Conservation (phyloP, 1,140 invertebrate species). For the Saccostrea glomerata region DNA sequence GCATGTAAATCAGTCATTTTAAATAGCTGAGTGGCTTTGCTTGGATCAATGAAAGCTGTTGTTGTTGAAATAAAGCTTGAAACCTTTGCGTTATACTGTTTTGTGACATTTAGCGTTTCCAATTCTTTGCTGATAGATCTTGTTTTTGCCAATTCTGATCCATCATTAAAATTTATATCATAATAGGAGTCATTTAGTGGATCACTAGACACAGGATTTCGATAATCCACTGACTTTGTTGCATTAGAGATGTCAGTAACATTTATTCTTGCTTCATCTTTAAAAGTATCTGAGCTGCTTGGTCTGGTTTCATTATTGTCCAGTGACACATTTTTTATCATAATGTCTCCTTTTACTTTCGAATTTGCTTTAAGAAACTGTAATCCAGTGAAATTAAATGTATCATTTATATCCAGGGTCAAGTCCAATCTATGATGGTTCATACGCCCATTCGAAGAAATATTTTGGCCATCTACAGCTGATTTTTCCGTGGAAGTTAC, state of each 20-base stretch:
- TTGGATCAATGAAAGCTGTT: neutral
- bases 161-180: neutral
- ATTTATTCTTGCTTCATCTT: neutral
- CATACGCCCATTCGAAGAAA: neutral
- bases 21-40: no score
- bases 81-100: neutral
- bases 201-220: neutral
- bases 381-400: neutral
- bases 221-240: neutral
- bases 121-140: no score
- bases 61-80: neutral
- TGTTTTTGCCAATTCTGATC: neutral
- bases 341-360: neutral
- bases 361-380: neutral
- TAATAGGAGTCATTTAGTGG: neutral
- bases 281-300: neutral
- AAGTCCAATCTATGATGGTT: neutral
- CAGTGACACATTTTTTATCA: neutral
- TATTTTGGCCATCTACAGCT: neutral
- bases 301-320: neutral
- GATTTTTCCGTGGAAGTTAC: neutral
- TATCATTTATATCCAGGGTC: neutral
- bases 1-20: no score
- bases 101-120: neutral
- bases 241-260: neutral